phyloP scores from a whole-genome alignment of 2,113 vertebrate species.

The Platanista minor region DNA sequence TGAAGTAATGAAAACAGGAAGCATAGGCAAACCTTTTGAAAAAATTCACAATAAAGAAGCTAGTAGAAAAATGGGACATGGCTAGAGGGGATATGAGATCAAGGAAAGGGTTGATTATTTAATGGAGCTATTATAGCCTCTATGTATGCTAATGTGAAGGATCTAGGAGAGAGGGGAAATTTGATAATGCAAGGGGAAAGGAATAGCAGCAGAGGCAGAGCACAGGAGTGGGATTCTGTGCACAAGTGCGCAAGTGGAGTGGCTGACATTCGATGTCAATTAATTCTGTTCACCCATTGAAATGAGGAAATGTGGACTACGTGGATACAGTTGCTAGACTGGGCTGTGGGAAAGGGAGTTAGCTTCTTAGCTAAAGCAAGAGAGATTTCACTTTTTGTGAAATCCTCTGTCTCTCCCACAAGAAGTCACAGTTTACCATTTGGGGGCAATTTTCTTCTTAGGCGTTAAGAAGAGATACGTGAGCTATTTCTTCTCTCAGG shows the following conservation, averaged over 20 bases:
- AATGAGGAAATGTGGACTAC: not conserved
- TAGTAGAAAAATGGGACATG: not conserved
- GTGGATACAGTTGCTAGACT: not conserved
- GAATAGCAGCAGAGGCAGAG: not conserved
- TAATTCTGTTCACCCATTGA: too few species aligned
- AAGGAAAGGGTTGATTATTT: not conserved
- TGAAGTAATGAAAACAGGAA: not conserved
- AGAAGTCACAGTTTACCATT: constrained; percentile 47
- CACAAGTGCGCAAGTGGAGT: accelerated
- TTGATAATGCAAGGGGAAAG: not conserved
- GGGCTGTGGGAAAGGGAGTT: not conserved
- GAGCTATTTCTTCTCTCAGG: constrained; percentile 57
- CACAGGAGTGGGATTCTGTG: not conserved
- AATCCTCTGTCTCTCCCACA: not conserved
- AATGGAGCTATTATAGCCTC: not conserved
- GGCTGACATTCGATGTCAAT: not conserved
- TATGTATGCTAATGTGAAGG: not conserved
- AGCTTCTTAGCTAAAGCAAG: not conserved
- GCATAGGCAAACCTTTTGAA: not conserved
- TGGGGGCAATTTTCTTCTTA: constrained; percentile 58
- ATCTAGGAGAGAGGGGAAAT: not conserved
- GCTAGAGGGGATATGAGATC: not conserved
- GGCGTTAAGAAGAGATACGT: constrained; percentile 44
- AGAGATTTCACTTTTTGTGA: not conserved
- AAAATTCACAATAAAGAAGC: not conserved